Percentiles rank a stretch among this genome's conserved stretches.
These are phyloP conservation scores for Syngnathus scovelli DNA, from an alignment of 2,113 vertebrate genomes.

Conservation along the genomic window DNA sequence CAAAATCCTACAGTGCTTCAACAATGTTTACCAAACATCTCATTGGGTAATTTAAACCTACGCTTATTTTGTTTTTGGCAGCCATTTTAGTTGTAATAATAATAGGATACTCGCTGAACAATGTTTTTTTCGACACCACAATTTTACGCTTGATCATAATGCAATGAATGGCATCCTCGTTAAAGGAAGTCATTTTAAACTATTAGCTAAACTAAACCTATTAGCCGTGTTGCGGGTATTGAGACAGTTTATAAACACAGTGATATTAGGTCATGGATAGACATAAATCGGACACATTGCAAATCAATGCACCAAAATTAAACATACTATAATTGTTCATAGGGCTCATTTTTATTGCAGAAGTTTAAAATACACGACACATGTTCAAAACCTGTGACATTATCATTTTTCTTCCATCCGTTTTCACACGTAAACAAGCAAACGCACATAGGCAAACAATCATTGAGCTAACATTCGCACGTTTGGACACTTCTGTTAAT, in stretches of 20 bases:
- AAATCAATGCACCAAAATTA: background rate
- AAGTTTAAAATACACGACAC: conserved; percentile 4
- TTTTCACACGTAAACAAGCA: background rate
- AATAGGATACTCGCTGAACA: no score
- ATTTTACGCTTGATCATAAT: no score
- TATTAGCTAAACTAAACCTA: no score
- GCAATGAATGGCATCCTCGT: no score
- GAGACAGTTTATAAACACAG: background rate
- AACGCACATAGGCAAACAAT: background rate
- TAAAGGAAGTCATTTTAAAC: no score
- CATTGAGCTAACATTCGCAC: background rate
- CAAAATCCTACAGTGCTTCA: no score
- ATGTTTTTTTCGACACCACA: no score
- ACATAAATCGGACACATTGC: background rate
- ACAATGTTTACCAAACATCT: no score
- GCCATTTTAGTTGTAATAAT: no score
- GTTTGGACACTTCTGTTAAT: background rate
- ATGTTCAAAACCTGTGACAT: background rate
- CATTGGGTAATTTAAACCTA: no score
- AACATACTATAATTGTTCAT: background rate
- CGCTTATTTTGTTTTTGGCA: no score
- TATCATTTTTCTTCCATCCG: background rate
- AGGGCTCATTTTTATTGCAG: conserved; percentile 15
- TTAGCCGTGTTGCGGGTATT: no score
- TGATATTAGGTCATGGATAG: background rate